Conservation (phyloP, 2,113 vertebrate genomes). For the Leucopsar rothschildi region DNA sequence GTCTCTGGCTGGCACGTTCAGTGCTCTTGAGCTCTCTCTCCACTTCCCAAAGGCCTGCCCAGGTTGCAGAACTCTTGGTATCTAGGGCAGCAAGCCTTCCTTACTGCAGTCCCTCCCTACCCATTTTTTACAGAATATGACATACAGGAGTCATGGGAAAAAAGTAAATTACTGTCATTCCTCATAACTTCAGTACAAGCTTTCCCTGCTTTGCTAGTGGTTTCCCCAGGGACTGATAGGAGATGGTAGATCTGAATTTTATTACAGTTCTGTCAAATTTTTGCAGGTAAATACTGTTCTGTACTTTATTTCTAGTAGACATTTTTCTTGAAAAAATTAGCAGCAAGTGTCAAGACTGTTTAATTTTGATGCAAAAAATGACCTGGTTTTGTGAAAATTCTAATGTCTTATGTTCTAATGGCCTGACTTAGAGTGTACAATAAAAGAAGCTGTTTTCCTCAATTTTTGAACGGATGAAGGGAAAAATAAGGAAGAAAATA, state of each 20-base stretch:
- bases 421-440: background rate
- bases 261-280: background rate
- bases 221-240: background rate
- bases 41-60: background rate
- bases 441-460: background rate
- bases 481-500: background rate
- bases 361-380: background rate
- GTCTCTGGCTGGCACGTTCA: background rate
- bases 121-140: background rate
- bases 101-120: background rate
- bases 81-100: background rate
- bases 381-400: background rate
- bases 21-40: background rate
- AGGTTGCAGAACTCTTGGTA: background rate
- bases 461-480: background rate
- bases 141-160: background rate
- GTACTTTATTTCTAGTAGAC: background rate
- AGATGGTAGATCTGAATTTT: background rate
- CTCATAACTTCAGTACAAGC: background rate
- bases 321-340: background rate
- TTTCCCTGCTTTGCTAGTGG: background rate
- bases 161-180: background rate
- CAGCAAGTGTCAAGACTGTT: background rate
- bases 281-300: background rate
- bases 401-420: background rate